Evolutionary conservation across 2,888 invertebrate genomes (phyloP).

Genomic region (Archips xylosteana): DNA sequence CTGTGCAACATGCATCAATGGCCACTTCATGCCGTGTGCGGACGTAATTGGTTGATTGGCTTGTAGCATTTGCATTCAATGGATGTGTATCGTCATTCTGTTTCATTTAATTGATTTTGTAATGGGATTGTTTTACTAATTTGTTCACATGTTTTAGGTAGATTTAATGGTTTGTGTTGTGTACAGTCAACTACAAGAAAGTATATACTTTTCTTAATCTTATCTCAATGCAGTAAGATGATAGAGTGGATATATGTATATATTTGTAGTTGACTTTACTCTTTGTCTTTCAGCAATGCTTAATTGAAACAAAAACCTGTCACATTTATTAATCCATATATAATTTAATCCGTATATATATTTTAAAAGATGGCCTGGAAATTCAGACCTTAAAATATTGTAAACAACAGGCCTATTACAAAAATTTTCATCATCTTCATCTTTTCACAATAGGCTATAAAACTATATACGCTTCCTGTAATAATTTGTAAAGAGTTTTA

Average conservation of each 20-base stretch:
- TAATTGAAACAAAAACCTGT: background rate
- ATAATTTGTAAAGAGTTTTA: too few relatives aligned
- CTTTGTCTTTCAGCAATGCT: background rate
- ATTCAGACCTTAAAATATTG: background rate
- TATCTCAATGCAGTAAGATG: too few relatives aligned
- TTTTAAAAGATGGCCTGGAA: background rate
- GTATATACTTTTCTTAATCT: too few relatives aligned
- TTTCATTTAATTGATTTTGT: constrained; percentile 1
- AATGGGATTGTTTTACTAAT: background rate
- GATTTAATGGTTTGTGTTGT: background rate
- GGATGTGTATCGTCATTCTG: constrained; percentile 11
- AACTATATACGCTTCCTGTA: too few relatives aligned
- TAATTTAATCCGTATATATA: too few relatives aligned
- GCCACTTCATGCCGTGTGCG: constrained; percentile 16
- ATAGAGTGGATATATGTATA: too few relatives aligned
- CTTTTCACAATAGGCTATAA: too few relatives aligned
- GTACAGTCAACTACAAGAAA: background rate
- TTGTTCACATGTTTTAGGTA: background rate
- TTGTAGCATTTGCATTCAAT: constrained; percentile 35
- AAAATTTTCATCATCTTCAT: too few relatives aligned
- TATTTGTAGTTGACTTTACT: too few relatives aligned
- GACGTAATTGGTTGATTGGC: constrained; percentile 26
- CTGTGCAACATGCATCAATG: constrained; percentile 22
- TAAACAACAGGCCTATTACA: background rate
- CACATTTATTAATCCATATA: background rate